Percentiles rank a stretch among this genome's conserved stretches.
phyloP scores from a whole-genome alignment of 2,113 vertebrate species.

The Seriola rivoliana region DNA sequence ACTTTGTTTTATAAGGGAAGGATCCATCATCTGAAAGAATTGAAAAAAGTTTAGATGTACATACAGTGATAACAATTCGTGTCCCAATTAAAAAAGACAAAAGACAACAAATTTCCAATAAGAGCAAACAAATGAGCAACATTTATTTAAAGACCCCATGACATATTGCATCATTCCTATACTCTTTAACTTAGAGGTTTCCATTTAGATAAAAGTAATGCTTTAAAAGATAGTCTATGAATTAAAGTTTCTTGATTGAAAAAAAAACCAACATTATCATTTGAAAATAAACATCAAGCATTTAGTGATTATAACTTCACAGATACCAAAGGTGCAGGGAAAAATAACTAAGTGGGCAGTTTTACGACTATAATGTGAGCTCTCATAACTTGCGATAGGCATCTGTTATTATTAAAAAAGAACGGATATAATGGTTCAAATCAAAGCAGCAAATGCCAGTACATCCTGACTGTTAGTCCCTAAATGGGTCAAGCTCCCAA shows the following conservation, averaged over 20 bases:
- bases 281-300: no score
- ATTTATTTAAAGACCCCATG: not conserved
- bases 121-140: not conserved
- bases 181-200: not conserved
- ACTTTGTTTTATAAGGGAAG: constrained; percentile 84
- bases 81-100: not conserved
- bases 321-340: not conserved
- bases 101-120: not conserved
- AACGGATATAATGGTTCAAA: not conserved
- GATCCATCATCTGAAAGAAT: constrained; percentile 73
- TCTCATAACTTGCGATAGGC: not conserved
- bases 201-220: not conserved
- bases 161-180: not conserved
- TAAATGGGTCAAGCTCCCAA: no score
- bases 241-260: not conserved
- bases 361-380: not conserved
- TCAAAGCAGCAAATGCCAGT: not conserved
- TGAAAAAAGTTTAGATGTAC: not conserved
- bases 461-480: not conserved
- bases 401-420: not conserved
- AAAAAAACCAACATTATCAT: not conserved
- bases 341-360: not conserved
- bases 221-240: not conserved
- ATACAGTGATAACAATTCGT: not conserved
- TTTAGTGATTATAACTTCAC: not conserved